Evolutionary conservation across 2,113 vertebrate species (phyloP).

Genomic region (Zootoca vivipara): DNA sequence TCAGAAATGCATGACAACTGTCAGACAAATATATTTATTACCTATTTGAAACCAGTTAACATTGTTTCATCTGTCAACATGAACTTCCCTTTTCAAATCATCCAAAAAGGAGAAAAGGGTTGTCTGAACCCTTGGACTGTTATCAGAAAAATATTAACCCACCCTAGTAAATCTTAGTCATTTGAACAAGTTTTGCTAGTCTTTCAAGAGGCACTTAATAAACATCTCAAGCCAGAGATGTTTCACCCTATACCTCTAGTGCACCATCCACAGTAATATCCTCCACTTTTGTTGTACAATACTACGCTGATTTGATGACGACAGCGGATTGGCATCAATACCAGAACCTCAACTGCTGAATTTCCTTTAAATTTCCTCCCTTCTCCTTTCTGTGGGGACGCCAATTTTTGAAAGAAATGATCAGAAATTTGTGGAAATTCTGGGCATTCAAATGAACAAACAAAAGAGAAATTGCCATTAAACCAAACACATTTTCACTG

Average conservation of each 20-base stretch:
- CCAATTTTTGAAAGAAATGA: not conserved
- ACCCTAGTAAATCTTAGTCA: not conserved
- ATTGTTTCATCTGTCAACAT: not conserved
- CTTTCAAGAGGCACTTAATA: not conserved
- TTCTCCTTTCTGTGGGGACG: not conserved
- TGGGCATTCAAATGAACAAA: not conserved
- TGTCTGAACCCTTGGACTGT: not conserved
- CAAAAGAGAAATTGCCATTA: not conserved
- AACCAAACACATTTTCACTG: not conserved
- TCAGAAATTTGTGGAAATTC: not conserved
- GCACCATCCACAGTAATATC: not conserved
- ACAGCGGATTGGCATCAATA: not conserved
- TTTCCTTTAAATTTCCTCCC: not conserved
- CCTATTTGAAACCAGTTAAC: not conserved
- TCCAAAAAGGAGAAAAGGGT: not conserved
- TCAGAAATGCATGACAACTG: not conserved
- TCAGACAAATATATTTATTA: slow-evolving; percentile 23
- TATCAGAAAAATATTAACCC: slow-evolving; percentile 11
- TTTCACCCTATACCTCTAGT: not conserved
- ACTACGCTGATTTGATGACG: not conserved
- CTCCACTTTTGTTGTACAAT: not conserved
- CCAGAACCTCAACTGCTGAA: not conserved
- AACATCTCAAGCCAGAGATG: not conserved
- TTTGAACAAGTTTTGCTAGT: not conserved
- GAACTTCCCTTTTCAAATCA: slow-evolving; percentile 14